These are phyloP conservation scores for Microcebus ravelobensis DNA, from an alignment of 2,113 vertebrate genomes.

Conservation along the genomic window DNA sequence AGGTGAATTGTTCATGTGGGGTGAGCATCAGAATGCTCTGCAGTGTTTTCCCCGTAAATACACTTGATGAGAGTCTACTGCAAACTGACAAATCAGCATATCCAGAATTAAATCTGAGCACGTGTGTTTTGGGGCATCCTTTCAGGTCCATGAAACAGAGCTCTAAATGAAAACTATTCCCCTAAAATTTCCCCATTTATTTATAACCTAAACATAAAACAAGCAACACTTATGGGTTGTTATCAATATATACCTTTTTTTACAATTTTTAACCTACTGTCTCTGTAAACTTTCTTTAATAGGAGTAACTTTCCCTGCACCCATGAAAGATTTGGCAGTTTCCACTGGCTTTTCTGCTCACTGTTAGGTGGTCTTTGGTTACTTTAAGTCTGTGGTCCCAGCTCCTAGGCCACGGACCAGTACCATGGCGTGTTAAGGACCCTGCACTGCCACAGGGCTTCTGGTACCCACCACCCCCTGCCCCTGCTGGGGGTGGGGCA, in stretches of 20 bases:
- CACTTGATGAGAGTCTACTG: background rate
- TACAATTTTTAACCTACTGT: background rate
- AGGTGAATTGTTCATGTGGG: background rate
- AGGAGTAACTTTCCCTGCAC: background rate
- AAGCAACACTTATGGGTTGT: background rate
- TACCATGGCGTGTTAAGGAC: too few species aligned
- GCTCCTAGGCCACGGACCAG: too few species aligned
- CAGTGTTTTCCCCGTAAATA: fast-evolving
- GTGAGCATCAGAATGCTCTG: background rate
- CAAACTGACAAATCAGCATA: background rate
- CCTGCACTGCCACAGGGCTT: too few species aligned
- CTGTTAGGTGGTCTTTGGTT: background rate
- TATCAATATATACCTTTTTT: background rate
- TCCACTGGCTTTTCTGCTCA: background rate
- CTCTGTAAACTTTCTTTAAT: background rate
- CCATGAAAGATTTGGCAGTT: background rate
- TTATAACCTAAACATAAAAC: background rate
- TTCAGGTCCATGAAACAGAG: background rate
- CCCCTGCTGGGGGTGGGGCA: too few species aligned
- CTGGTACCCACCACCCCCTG: too few species aligned
- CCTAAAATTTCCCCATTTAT: background rate
- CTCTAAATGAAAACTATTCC: background rate
- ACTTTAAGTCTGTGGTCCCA: background rate
- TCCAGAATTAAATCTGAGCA: background rate
- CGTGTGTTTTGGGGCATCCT: background rate